A percentile compares a stretch with the other conserved stretches of the same genome.
Evolutionary conservation across 2,797 vertebrate species (phyloP).

Genomic region (Oceanodroma leucorhoa): DNA sequence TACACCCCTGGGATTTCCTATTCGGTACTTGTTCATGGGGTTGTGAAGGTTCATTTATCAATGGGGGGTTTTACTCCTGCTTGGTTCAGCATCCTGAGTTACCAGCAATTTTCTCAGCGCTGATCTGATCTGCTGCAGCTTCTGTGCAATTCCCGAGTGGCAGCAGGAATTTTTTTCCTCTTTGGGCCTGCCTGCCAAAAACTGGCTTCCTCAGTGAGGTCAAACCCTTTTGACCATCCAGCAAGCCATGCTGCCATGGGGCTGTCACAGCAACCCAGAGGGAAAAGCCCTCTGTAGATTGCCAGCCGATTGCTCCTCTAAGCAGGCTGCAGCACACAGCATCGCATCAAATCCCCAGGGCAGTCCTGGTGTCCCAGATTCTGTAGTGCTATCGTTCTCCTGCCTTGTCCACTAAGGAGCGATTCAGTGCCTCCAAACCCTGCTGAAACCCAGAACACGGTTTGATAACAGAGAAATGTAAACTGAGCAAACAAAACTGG

Average conservation of each 20-base stretch:
- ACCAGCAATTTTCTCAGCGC: neutral
- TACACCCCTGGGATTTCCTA: neutral
- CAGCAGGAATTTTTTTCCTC: fast-evolving
- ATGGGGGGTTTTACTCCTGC: neutral
- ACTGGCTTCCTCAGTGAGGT: fast-evolving
- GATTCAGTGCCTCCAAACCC: neutral
- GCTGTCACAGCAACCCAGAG: neutral
- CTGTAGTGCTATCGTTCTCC: neutral
- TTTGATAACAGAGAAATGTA: neutral
- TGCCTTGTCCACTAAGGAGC: neutral
- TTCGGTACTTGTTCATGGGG: neutral
- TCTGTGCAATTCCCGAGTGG: neutral
- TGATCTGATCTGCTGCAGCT: fast-evolving
- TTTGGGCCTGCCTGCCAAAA: neutral
- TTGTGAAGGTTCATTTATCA: neutral
- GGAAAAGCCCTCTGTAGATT: neutral
- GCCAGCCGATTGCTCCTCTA: neutral
- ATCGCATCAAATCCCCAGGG: neutral
- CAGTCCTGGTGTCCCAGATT: neutral
- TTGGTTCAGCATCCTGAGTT: neutral
- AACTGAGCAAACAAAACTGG: neutral
- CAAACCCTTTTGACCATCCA: neutral
- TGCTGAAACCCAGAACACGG: neutral
- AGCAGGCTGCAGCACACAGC: neutral
- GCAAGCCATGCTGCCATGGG: neutral